A percentile compares a stretch with the other conserved stretches of the same genome.
phyloP scores from a whole-genome alignment of 2,113 vertebrate genomes.

The Alouatta palliata region DNA sequence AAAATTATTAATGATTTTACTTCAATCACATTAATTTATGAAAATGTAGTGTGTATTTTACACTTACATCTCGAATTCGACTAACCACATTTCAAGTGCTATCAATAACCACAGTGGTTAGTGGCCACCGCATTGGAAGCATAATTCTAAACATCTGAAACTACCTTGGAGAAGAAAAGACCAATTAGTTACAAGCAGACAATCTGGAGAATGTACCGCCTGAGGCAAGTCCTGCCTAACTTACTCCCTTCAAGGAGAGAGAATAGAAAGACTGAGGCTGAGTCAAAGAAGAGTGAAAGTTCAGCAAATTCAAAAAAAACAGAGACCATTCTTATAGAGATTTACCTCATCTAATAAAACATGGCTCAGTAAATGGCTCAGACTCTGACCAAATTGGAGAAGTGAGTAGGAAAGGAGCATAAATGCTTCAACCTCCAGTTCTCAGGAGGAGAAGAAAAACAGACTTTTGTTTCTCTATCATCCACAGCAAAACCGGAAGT shows the following conservation, averaged over 20 bases:
- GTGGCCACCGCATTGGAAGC: not conserved
- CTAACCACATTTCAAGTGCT: not conserved
- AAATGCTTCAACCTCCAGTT: not conserved
- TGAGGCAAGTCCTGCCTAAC: not conserved
- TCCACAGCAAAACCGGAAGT: not conserved
- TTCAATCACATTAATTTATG: not conserved
- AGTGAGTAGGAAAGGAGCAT: not conserved
- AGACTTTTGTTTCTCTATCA: not conserved
- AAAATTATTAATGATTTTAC: not conserved
- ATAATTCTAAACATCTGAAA: not conserved
- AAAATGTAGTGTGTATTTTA: not conserved
- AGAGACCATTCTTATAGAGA: not conserved
- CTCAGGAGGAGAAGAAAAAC: not conserved
- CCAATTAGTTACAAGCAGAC: not conserved
- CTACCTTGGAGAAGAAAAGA: not conserved
- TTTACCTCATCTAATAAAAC: not conserved
- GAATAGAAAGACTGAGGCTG: not conserved
- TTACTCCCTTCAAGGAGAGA: not conserved
- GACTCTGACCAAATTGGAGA: not conserved
- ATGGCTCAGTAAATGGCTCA: not conserved
- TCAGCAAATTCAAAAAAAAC: not conserved
- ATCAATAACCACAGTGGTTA: not conserved
- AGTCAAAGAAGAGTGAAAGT: accelerated
- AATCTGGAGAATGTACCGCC: not conserved
- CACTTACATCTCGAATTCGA: not conserved